These are phyloP conservation scores for Drosophila repletoides DNA, from an alignment of 1,140 invertebrate species.

Conservation along the genomic window DNA sequence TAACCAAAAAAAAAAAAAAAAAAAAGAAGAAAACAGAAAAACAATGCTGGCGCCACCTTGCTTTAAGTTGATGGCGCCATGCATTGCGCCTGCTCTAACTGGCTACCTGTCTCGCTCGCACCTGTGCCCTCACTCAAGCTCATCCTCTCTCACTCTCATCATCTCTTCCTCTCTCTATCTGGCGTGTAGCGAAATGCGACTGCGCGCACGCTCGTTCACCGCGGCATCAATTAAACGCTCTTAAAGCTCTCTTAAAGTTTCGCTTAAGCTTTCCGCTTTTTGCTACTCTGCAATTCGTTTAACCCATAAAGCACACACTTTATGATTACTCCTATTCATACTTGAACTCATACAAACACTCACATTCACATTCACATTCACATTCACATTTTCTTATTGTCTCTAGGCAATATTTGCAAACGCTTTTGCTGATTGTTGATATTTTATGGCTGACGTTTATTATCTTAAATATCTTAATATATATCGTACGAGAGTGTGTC, in stretches of 20 bases:
- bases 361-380: background rate
- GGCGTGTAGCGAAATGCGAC: constrained; percentile 22
- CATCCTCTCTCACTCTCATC: background rate
- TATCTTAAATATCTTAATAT: constrained; percentile 61
- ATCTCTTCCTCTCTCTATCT: background rate
- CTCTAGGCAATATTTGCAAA: constrained; percentile 27
- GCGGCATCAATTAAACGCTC: constrained; percentile 30
- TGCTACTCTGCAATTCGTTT: constrained; percentile 30
- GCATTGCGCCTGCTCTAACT: constrained; percentile 52
- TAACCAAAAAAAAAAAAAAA: constrained; percentile 68
- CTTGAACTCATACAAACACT: background rate
- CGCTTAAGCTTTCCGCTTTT: constrained; percentile 38
- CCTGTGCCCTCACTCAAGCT: background rate
- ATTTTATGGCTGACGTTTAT: constrained; percentile 68
- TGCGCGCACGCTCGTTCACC: constrained; percentile 35
- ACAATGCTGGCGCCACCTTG: constrained; percentile 78
- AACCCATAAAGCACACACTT: constrained; percentile 53
- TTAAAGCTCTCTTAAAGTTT: constrained; percentile 24
- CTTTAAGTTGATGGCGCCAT: constrained; percentile 63
- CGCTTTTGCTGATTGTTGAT: constrained; percentile 36
- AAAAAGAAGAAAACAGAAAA: constrained; percentile 35
- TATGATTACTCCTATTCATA: constrained; percentile 36
- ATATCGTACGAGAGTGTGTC: constrained; percentile 28
- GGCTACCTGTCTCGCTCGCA: constrained; percentile 15
- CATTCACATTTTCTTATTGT: constrained; percentile 13